phyloP scores from a whole-genome alignment of 2,797 vertebrate species.

The Adelosebastes latens region DNA sequence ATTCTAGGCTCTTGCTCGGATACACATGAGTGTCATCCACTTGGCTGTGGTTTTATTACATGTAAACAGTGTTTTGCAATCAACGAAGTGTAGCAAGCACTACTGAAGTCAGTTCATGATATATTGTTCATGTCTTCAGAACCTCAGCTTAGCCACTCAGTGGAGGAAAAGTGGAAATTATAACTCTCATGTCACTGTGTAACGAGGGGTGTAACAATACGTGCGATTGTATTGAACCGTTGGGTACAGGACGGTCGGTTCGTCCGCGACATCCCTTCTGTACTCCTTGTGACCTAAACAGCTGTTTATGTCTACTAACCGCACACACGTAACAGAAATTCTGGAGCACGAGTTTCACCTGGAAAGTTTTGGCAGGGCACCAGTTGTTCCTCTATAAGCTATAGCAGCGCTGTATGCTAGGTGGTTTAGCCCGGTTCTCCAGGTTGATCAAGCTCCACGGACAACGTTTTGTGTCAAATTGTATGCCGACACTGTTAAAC shows the following conservation, averaged over 20 bases:
- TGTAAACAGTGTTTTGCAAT: constrained; percentile 61
- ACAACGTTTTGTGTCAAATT: too few species aligned
- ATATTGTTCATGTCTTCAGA: neutral
- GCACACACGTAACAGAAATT: too few species aligned
- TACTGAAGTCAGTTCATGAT: neutral
- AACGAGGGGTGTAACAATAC: neutral
- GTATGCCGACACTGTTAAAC: too few species aligned
- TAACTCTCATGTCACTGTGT: neutral
- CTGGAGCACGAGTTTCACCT: too few species aligned
- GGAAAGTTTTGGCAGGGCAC: too few species aligned
- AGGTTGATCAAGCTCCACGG: too few species aligned
- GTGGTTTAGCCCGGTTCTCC: too few species aligned
- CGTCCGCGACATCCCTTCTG: neutral
- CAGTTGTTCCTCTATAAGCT: too few species aligned
- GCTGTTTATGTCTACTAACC: too few species aligned
- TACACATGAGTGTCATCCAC: constrained; percentile 16
- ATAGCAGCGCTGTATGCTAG: too few species aligned
- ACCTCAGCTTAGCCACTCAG: neutral
- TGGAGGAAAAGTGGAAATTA: neutral
- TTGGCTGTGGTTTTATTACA: constrained; percentile 9
- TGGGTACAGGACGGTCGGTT: neutral
- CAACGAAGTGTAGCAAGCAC: neutral
- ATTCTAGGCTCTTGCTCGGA: constrained; percentile 40
- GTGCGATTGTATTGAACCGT: neutral
- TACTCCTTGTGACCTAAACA: too few species aligned